Conservation (phyloP, 2,888 invertebrate genomes). For the Phymatocera aterrima region DNA sequence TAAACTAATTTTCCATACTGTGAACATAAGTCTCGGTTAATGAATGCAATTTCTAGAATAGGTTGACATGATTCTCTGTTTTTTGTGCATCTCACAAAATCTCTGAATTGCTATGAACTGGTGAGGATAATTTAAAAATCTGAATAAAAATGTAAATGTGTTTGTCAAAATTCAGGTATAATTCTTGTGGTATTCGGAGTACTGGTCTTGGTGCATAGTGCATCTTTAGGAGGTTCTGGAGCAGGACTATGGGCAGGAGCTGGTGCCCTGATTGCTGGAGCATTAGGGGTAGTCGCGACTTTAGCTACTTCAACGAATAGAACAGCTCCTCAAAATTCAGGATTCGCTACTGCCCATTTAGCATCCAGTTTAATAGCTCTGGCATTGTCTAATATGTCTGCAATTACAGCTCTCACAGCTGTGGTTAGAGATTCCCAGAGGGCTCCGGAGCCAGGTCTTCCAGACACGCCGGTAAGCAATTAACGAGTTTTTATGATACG, state of each 20-base stretch:
- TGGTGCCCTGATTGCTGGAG: slow-evolving; percentile 80
- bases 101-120: not conserved
- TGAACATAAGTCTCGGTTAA: not conserved
- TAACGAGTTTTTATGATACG: not conserved
- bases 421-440: slow-evolving; percentile 79
- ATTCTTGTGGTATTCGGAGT: slow-evolving; percentile 81
- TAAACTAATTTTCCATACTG: too few species aligned
- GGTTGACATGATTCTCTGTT: too few species aligned
- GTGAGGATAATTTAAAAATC: not conserved
- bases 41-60: not conserved
- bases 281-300: slow-evolving; percentile 79
- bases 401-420: slow-evolving; percentile 73
- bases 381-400: slow-evolving; percentile 71
- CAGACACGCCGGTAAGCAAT: slow-evolving; percentile 60
- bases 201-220: slow-evolving; percentile 80
- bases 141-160: not conserved
- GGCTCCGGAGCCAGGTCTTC: slow-evolving; percentile 63
- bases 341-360: slow-evolving; percentile 78
- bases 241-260: slow-evolving; percentile 84
- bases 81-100: not conserved
- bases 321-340: slow-evolving; percentile 58
- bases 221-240: slow-evolving; percentile 78
- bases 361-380: slow-evolving; percentile 77
- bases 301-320: slow-evolving; percentile 63
- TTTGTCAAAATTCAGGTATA: slow-evolving; percentile 73